Base-by-base conservation (phyloP, 2,888 invertebrate species). In the Camponotus fellah region DNA sequence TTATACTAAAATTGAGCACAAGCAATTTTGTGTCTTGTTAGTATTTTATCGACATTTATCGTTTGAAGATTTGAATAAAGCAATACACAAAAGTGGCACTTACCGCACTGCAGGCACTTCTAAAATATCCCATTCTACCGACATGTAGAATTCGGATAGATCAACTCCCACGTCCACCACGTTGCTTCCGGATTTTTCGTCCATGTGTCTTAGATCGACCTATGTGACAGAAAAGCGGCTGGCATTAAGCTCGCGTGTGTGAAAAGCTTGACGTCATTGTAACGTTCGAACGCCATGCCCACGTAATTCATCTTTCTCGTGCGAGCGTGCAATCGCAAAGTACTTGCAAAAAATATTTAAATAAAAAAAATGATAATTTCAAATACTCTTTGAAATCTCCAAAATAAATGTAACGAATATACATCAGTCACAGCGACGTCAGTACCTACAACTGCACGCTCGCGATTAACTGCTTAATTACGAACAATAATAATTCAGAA, bases 91-190 rank as follows among this genome's bases (percentile, higher is more conserved):
- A 10, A 83, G 40, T 8, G 49, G 8, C n/a, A 92, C 95, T 95
- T 94, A 98, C 98, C 98, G 97, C 90, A 98, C 98, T 90, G 98
- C 98, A 90, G 98, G 98, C 94, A 99, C 99, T 96, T 98, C 98
- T 87, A 99, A 96, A 92, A 99, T 99, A 95, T 99, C 99, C 99
- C 99, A 99, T 95, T 99, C 99, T 80, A 99, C 99, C 87, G 99
- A 99, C 96, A 98, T 98, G 96, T 99, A 99, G 96, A 99, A 99
- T 95, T 99, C 99, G 79, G 98, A 98, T 88, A 99, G 96, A 95
- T 99, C 99, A 85, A 99, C 99, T 77, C 99, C 99, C 86, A 98
- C 97, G 84, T 98, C 98, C 88, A 98, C 98, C 91, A 98, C 96
- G 95, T 98, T 98, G 95, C 98, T 98, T 92, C 98, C 98, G 69